Conservation (phyloP, 2,797 vertebrate species). For the Sebastiscus albofasciatus region DNA sequence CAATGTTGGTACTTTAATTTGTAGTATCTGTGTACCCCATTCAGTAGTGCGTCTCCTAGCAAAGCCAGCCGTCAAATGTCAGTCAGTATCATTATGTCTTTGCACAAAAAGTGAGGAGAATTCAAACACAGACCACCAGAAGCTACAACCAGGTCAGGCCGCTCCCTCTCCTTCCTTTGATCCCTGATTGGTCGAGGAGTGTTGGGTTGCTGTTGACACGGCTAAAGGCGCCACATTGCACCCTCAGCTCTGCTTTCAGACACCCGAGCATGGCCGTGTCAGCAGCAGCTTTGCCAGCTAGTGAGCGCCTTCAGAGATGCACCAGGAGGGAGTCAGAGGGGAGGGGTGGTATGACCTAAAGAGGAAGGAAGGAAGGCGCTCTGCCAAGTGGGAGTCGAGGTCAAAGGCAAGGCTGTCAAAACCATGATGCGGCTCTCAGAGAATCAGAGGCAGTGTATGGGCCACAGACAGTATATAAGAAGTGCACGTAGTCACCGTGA, state of each 20-base stretch:
- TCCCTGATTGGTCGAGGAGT: constrained; percentile 56
- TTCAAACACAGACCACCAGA: background rate
- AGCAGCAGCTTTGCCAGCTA: constrained; percentile 57
- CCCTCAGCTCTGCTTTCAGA: constrained; percentile 68
- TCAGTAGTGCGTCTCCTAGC: background rate
- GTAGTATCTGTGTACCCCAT: background rate
- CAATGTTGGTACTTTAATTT: background rate
- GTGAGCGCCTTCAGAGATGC: constrained; percentile 7
- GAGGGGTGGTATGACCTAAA: background rate
- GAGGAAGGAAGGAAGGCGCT: background rate
- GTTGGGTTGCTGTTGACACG: constrained; percentile 64
- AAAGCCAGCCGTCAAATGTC: background rate
- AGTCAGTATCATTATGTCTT: background rate
- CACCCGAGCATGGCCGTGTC: constrained; percentile 64
- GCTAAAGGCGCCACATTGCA: constrained; percentile 37
- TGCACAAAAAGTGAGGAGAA: background rate
- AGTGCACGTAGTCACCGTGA: no score
- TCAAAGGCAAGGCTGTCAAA: constrained; percentile 9
- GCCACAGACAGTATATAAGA: no score
- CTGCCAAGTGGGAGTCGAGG: constrained; percentile 22
- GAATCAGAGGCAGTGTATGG: constrained; percentile 11
- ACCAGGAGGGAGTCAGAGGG: background rate
- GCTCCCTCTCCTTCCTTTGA: constrained; percentile 50
- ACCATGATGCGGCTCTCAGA: constrained; percentile 26
- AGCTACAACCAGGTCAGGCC: background rate